Evolutionary conservation across 2,888 invertebrate species (phyloP).

Genomic region (Leptinotarsa juncta): DNA sequence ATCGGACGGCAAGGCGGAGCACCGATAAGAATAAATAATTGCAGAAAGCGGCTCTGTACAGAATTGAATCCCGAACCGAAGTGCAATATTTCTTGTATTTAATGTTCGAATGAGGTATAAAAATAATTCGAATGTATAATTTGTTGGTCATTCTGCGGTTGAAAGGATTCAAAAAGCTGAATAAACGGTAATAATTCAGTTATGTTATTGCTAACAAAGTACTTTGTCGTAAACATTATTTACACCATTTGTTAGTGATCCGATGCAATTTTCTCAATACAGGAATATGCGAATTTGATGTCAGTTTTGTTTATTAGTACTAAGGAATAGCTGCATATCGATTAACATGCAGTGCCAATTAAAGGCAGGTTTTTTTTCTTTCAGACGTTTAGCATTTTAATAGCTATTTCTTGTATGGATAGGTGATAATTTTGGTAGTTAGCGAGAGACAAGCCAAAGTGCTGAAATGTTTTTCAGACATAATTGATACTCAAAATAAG

Average conservation of each 20-base stretch:
- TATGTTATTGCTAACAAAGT: constrained; percentile 50
- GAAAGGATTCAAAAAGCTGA: constrained; percentile 41
- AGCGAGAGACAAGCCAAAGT: neutral
- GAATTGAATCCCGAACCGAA: constrained; percentile 52
- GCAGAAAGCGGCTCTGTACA: constrained; percentile 44
- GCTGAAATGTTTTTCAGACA: neutral
- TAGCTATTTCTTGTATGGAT: neutral
- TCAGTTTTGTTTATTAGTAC: constrained; percentile 2
- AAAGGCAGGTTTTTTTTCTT: neutral
- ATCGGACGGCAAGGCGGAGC: constrained; percentile 48
- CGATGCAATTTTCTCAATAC: neutral
- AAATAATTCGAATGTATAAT: constrained; percentile 56
- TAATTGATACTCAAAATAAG: no score
- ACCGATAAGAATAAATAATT: constrained; percentile 52
- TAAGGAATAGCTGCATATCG: neutral
- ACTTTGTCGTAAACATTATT: constrained; percentile 25
- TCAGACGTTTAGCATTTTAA: neutral
- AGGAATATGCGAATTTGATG: constrained; percentile 1
- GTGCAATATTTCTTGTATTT: constrained; percentile 55
- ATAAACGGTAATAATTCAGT: constrained; percentile 52
- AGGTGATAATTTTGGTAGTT: neutral
- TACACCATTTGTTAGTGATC: constrained; percentile 19
- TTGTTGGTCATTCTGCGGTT: constrained; percentile 45
- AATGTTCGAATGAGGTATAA: constrained; percentile 55
- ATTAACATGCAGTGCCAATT: constrained; percentile 11